Evolutionary conservation across 2,113 vertebrate species (phyloP).

Genomic region (Lutjanus erythropterus): DNA sequence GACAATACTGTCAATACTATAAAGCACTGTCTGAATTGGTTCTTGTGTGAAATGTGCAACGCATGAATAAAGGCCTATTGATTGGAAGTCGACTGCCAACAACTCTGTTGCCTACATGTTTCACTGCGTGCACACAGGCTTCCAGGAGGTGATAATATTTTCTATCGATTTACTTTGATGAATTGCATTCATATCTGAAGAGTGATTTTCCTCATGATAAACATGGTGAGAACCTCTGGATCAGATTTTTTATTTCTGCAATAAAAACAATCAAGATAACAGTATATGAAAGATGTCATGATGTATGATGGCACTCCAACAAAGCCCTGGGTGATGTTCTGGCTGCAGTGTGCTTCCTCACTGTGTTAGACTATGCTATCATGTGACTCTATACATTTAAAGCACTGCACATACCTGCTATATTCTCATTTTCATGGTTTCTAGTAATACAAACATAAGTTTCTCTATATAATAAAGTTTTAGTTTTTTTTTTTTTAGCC

Average conservation of each 20-base stretch:
- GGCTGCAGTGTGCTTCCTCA: slow-evolving; percentile 2
- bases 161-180: slow-evolving; percentile 64
- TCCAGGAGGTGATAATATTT: slow-evolving; percentile 38
- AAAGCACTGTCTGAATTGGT: slow-evolving; percentile 40
- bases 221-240: not conserved
- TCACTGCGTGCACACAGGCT: slow-evolving; percentile 7
- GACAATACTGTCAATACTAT: slow-evolving; percentile 60
- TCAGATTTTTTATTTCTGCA: not conserved
- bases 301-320: not conserved
- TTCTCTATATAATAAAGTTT: too few relatives aligned
- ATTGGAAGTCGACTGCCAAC: slow-evolving; percentile 32
- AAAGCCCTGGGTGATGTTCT: not conserved
- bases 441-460: too few relatives aligned
- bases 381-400: not conserved
- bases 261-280: slow-evolving; percentile 16
- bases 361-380: not conserved
- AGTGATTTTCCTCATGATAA: slow-evolving; percentile 37
- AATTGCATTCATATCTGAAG: slow-evolving; percentile 39
- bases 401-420: not conserved
- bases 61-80: slow-evolving; percentile 65
- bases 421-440: too few relatives aligned
- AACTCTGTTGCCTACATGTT: slow-evolving; percentile 16
- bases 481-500: too few relatives aligned
- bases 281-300: not conserved
- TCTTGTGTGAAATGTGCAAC: slow-evolving; percentile 47